Conservation (phyloP, 1,140 invertebrate species). For the Charaxes varanes region DNA sequence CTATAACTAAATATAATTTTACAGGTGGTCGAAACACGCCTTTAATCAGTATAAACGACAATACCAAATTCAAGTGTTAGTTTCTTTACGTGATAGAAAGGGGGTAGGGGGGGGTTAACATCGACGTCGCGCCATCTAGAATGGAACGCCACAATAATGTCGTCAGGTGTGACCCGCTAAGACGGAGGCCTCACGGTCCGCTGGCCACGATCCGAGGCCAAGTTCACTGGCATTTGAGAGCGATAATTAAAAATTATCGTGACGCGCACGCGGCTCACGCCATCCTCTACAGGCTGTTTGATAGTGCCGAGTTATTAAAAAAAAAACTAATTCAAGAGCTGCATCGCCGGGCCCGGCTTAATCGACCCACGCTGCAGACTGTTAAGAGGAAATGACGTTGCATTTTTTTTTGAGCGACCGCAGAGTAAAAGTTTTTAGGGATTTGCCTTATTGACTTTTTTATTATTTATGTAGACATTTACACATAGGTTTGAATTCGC, state of each 20-base stretch:
- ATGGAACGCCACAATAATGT: slow-evolving; percentile 39
- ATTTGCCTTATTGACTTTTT: too few relatives aligned
- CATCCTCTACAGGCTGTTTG: slow-evolving; percentile 53
- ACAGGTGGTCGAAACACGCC: too few relatives aligned
- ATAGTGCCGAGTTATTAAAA: slow-evolving; percentile 24
- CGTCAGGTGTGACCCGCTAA: slow-evolving; percentile 61
- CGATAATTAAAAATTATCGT: slow-evolving; percentile 72
- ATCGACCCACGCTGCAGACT: slow-evolving; percentile 20
- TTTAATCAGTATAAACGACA: too few relatives aligned
- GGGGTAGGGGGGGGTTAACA: background rate
- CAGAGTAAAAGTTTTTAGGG: slow-evolving; percentile 3
- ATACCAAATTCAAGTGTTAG: too few relatives aligned
- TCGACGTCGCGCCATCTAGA: slow-evolving; percentile 15
- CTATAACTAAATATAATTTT: too few relatives aligned
- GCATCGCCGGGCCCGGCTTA: slow-evolving; percentile 18
- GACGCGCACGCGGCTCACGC: slow-evolving; percentile 61
- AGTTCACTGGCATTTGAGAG: slow-evolving; percentile 72
- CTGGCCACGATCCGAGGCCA: slow-evolving; percentile 57
- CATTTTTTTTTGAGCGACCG: slow-evolving; percentile 13
- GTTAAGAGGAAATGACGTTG: slow-evolving; percentile 23
- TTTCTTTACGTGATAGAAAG: too few relatives aligned
- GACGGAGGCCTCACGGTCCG: slow-evolving; percentile 49
- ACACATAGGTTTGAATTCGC: too few relatives aligned
- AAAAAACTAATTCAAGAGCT: slow-evolving; percentile 22
- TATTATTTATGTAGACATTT: too few relatives aligned